phyloP scores from a whole-genome alignment of 2,888 invertebrate species.

The Dryobotodes eremita region DNA sequence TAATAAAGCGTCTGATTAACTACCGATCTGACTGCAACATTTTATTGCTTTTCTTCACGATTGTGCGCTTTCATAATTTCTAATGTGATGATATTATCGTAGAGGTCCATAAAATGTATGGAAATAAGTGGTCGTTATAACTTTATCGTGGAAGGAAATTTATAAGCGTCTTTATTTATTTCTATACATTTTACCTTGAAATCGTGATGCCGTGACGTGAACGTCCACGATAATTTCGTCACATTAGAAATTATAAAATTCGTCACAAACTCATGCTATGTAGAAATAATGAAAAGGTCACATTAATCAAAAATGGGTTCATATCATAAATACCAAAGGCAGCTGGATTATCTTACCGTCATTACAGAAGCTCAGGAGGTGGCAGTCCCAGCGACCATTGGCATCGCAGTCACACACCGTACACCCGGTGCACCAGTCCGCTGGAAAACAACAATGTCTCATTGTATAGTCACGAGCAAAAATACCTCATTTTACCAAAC shows the following conservation, averaged over 20 bases:
- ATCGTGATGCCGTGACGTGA: background rate
- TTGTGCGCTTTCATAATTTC: background rate
- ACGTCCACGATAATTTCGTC: background rate
- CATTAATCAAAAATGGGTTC: background rate
- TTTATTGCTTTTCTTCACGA: background rate
- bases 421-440: conserved; percentile 86
- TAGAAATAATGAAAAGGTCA: background rate
- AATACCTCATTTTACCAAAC: background rate
- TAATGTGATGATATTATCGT: background rate
- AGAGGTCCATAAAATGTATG: no score
- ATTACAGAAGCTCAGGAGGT: conserved; percentile 83
- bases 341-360: conserved; percentile 74
- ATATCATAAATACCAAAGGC: background rate
- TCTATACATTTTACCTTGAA: background rate
- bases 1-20: background rate
- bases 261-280: background rate
- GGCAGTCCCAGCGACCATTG: conserved; percentile 84
- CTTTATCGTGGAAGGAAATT: background rate
- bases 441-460: conserved; percentile 69
- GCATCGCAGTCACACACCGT: conserved; percentile 85
- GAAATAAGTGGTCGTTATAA: background rate
- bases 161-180: background rate
- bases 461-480: background rate
- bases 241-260: background rate
- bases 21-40: background rate